These are phyloP conservation scores for Butorides virescens DNA, from an alignment of 2,113 vertebrate genomes.

Conservation along the genomic window DNA sequence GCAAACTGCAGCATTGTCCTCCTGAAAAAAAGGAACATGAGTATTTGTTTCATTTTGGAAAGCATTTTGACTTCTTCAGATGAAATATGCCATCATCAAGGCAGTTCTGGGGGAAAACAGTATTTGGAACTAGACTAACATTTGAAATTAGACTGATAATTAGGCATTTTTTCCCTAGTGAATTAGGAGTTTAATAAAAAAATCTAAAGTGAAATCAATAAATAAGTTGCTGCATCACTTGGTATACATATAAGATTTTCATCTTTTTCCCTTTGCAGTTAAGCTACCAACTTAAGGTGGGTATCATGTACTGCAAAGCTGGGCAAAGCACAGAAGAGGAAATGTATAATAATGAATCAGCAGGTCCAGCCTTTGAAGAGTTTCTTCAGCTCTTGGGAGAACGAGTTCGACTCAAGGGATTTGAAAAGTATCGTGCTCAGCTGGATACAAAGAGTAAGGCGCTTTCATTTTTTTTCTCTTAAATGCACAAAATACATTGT, in stretches of 20 bases:
- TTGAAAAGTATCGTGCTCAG: constrained; percentile 93
- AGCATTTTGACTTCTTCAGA: neutral
- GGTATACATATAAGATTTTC: neutral
- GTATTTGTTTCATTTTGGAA: neutral
- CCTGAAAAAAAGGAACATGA: neutral
- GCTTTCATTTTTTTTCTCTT: neutral
- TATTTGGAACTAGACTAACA: neutral
- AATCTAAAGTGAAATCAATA: neutral
- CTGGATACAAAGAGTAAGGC: constrained; percentile 96
- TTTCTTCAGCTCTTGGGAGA: constrained; percentile 94
- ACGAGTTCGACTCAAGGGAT: constrained; percentile 91
- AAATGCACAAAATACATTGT: neutral
- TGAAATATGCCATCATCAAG: neutral
- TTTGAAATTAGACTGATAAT: neutral
- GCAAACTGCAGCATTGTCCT: neutral
- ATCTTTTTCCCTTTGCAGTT: constrained; percentile 75
- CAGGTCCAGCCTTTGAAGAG: constrained; percentile 90
- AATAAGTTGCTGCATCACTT: neutral
- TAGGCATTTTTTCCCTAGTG: neutral
- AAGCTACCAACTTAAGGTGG: constrained; percentile 95
- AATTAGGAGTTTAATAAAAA: neutral
- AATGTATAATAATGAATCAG: constrained; percentile 96
- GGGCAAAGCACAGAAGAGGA: constrained; percentile 94
- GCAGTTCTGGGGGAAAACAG: neutral
- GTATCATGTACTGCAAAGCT: constrained; percentile 93